Evolutionary conservation across 2,888 invertebrate species (phyloP), one percentile per base, ranked within the genome.

Genomic region (Sisyra nigra): DNA sequence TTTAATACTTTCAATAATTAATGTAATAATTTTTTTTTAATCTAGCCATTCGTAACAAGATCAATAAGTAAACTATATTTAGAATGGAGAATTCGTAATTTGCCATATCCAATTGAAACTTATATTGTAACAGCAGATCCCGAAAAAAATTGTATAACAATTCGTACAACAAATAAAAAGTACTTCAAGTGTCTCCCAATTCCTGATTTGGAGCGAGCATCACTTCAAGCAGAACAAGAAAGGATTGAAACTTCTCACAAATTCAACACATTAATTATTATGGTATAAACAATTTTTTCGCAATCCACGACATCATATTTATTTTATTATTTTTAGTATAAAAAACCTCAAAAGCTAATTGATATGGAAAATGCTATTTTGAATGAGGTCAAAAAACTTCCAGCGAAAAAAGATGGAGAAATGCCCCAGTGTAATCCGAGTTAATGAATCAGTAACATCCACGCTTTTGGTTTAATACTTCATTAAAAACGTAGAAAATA

Each of bases 1-100:
- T n/a, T n/a, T n/a, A n/a, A n/a, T n/a, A n/a, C n/a, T n/a, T n/a
- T n/a, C n/a, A n/a, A 14, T 47, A n/a, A 30, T 10, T 24, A 5
- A 10, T n/a, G 8, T 1, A n/a, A 37, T 34, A 31, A 34, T 14
- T 3, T 8, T 34, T 34, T 11, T 14, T 14, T 34, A 14, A 2
- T 14, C n/a, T 34, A 83, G 74, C 86, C 87, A 3, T 61, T 74
- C 48, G 55, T 85, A 10, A 69, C 72, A 13, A 74, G 79, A 56
- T 68, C 85, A 48, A 74, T 80, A 40, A 86, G 86, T 8, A 80
- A 76, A 64, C 68, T 71, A 13, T 75, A 74, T 53, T 64, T 87
- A 40, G 86, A 87, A 62, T 87, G 86, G 86, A 68, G 86, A 50
- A 82, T 87, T 50, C 68, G 85, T 48, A 87, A 87, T 60, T 59